phyloP scores from a whole-genome alignment of 2,113 vertebrate genomes.

The Nipponia nippon region DNA sequence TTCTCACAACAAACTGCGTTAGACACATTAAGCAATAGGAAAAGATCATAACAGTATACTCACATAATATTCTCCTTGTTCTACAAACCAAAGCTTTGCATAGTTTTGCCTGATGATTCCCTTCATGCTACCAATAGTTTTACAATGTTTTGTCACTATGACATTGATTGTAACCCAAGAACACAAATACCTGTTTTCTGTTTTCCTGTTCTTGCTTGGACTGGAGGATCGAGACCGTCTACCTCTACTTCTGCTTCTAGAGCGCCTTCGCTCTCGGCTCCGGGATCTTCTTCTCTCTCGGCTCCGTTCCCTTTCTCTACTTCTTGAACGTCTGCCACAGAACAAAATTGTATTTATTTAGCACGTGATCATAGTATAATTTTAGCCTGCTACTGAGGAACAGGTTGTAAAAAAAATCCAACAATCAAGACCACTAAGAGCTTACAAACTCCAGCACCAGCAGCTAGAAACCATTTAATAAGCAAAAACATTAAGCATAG shows the following conservation, averaged over 20 bases:
- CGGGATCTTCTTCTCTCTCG: conserved; percentile 85
- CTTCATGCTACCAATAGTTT: not conserved
- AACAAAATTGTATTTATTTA: not conserved
- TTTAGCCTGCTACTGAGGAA: not conserved
- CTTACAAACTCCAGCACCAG: not conserved
- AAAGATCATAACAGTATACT: not conserved
- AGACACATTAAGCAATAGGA: not conserved
- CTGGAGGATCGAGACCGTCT: conserved; percentile 85
- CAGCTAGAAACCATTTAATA: not conserved
- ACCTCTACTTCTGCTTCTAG: conserved; percentile 82
- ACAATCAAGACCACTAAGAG: not conserved
- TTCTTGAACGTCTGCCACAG: conserved; percentile 84
- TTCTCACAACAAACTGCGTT: not conserved
- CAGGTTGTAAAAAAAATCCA: not conserved
- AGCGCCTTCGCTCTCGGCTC: conserved; percentile 87
- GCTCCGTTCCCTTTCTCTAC: conserved; percentile 79
- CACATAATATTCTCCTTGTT: not conserved
- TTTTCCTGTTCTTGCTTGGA: conserved; percentile 85
- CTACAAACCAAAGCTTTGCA: not conserved
- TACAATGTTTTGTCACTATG: not conserved
- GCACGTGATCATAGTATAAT: accelerated
- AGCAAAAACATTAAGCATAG: not conserved
- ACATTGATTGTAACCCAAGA: not conserved
- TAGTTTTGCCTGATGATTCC: not conserved
- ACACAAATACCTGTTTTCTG: conserved; percentile 81